Base-by-base conservation (phyloP, 2,797 vertebrate species). In the Aythya fuligula region DNA sequence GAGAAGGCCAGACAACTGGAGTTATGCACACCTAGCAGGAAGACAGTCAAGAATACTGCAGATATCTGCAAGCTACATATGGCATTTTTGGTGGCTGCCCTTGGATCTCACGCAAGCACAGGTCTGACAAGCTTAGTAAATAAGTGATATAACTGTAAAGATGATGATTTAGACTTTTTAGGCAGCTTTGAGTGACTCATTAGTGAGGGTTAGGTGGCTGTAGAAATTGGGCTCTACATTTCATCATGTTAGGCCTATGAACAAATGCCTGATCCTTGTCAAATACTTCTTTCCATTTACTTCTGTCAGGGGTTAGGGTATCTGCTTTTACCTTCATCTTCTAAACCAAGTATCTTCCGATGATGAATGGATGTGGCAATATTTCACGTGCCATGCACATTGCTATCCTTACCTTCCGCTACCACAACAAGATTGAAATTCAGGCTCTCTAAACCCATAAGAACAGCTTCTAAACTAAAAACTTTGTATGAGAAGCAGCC, bases 1-100 rank as follows among this genome's bases (percentile, higher is more conserved):
- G 89, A 95, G 90, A 94, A 94, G 95, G 41, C 73, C 67, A 57
- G 83, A 81, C 74, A 95, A 85, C 66, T 85, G 56, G 85, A 80
- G 78, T 74, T 87, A 78, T 77, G 89, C 66, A 73, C 47, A 76
- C 88, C 77, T 93, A 91, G 32, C 57, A 91, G 85, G 73, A 76
- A 85, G 85, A 66, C 36, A 70, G 74, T 74, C 36, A 79, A 85
- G 10, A 15, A 25, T 34, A 28, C 14, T 87, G 41, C 61, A 62
- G 39, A 41, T 41, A 6, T 67, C 91, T 43, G 28, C 70, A 56
- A 61, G 76, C 45, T 67, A 30, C 54, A 32, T 22, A 14, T 1
- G 0, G 4, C 75, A 8, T 34, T 77, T 83, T 73, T 73, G n/a
- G 60, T 43, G 77, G 5, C 32, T 91, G 49, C 56, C 66, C 12